Evolutionary conservation across 2,113 vertebrate species (phyloP).

Genomic region (Nymphicus hollandicus): DNA sequence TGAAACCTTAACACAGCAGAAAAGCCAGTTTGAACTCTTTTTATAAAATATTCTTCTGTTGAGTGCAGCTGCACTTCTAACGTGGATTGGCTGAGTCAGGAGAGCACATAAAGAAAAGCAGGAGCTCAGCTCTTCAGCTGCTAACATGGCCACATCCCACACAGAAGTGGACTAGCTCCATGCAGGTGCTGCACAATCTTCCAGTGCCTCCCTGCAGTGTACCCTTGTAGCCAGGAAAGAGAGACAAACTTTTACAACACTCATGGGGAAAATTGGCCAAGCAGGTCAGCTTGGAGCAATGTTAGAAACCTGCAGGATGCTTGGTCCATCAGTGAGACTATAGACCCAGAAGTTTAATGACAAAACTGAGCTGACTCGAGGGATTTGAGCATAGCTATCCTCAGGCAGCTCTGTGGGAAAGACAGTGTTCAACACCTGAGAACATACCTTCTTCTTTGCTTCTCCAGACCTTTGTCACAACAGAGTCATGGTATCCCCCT

Average conservation of each 20-base stretch:
- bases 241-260: background rate
- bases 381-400: background rate
- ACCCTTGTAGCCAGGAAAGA: background rate
- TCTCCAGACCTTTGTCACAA: background rate
- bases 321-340: background rate
- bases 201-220: background rate
- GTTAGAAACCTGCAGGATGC: background rate
- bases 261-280: background rate
- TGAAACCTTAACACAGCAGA: conserved; percentile 1
- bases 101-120: conserved; percentile 29
- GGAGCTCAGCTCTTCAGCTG: conserved; percentile 44
- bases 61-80: conserved; percentile 27
- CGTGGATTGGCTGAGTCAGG: conserved; percentile 14
- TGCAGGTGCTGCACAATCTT: background rate
- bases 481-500: background rate
- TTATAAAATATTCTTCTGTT: background rate
- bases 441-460: background rate
- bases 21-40: background rate
- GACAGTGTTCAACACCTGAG: background rate
- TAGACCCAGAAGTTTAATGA: background rate
- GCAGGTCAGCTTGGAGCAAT: background rate
- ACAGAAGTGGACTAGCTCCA: conserved; percentile 2
- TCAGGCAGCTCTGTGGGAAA: background rate
- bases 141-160: background rate
- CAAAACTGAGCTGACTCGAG: background rate